Percentiles rank a stretch among this genome's conserved stretches.
These are phyloP conservation scores for Myotis yumanensis DNA, from an alignment of 2,113 vertebrate species.

Conservation along the genomic window DNA sequence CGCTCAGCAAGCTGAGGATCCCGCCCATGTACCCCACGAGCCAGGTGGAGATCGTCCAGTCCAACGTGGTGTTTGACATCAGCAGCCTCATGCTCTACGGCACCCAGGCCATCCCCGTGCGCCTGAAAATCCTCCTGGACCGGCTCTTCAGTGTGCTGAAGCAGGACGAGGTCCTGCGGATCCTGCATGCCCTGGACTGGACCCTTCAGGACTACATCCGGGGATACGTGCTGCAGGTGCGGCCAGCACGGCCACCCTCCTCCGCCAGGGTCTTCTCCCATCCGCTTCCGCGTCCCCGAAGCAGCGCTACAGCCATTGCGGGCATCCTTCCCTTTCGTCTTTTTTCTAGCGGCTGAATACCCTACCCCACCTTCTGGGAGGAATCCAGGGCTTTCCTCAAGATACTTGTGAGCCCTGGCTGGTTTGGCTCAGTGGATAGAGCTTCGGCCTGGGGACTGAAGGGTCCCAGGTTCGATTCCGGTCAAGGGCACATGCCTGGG, in stretches of 20 bases:
- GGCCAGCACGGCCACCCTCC: accelerated
- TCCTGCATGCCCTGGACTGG: conserved; percentile 97
- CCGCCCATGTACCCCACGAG: conserved; percentile 92
- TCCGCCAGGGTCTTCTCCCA: background rate
- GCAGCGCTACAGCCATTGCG: accelerated
- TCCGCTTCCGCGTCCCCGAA: accelerated
- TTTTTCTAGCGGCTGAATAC: background rate
- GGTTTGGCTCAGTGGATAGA: no score
- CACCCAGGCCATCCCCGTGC: conserved; percentile 95
- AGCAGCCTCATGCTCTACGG: conserved; percentile 99
- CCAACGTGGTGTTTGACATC: conserved; percentile 98
- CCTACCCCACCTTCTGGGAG: background rate
- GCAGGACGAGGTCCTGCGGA: conserved; percentile 96
- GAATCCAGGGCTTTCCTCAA: background rate
- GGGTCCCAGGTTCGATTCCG: no score
- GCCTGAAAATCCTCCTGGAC: conserved; percentile 98
- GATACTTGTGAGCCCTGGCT: background rate
- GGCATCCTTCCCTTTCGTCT: background rate
- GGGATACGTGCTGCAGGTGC: conserved; percentile 97
- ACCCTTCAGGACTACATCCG: conserved; percentile 98
- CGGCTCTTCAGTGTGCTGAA: conserved; percentile 98
- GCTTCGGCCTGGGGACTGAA: no score
- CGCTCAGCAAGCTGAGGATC: conserved; percentile 95
- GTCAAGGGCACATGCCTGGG: no score
- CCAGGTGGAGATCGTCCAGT: conserved; percentile 98